phyloP scores from a whole-genome alignment of 2,888 invertebrate species.

The Calliopum simillimum region DNA sequence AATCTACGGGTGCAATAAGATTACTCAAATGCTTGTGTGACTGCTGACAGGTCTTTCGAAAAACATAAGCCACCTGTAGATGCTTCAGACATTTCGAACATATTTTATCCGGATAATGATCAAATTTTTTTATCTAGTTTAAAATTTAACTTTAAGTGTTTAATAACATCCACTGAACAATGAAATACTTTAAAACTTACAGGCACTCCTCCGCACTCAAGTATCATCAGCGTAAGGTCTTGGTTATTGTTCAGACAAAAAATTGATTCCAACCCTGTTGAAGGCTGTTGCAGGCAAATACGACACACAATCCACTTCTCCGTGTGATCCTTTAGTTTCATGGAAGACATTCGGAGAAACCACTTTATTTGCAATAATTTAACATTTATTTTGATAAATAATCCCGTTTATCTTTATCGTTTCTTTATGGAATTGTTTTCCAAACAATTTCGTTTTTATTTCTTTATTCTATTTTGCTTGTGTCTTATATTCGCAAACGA shows the following conservation, averaged over 20 bases:
- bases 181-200: constrained; percentile 50
- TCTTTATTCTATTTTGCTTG: too few relatives aligned
- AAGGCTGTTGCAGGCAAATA: constrained; percentile 59
- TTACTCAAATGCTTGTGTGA: constrained; percentile 61
- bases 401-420: constrained; percentile 27
- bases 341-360: not conserved
- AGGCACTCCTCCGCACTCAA: constrained; percentile 62
- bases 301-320: constrained; percentile 63
- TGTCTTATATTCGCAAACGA: too few relatives aligned
- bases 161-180: not conserved
- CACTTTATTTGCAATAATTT: constrained; percentile 3
- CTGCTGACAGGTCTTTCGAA: constrained; percentile 57
- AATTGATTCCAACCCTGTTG: constrained; percentile 58
- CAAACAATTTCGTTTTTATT: too few relatives aligned
- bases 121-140: constrained; percentile 58
- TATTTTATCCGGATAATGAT: constrained; percentile 62
- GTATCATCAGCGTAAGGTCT: constrained; percentile 61
- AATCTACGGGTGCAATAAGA: constrained; percentile 61
- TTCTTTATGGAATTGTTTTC: too few relatives aligned
- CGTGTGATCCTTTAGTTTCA: constrained; percentile 51
- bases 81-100: constrained; percentile 56
- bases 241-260: constrained; percentile 57
- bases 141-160: not conserved
- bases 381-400: constrained; percentile 23
- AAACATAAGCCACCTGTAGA: constrained; percentile 56